A percentile compares a stretch with the other conserved stretches of the same genome.
phyloP scores from a whole-genome alignment of 2,797 vertebrate species.

The Parotocinclus haroldoi region DNA sequence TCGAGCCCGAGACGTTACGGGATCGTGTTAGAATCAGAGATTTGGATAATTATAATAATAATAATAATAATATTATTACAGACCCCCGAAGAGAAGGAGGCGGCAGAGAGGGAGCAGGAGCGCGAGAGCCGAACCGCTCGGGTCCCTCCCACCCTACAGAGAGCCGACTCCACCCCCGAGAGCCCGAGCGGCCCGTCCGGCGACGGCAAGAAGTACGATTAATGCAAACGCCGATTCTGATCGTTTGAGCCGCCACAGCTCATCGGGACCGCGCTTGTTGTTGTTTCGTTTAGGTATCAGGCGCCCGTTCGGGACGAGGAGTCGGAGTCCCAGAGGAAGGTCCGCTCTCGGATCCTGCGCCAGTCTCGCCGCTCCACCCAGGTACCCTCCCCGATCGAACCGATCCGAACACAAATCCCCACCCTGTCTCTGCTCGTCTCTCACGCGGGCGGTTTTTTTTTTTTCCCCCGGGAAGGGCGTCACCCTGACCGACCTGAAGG shows the following conservation, averaged over 20 bases:
- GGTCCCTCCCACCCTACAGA: conserved; percentile 72
- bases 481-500: conserved; percentile 85
- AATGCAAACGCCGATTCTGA: not conserved
- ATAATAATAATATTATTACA: conserved; percentile 36
- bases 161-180: conserved; percentile 54
- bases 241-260: not conserved
- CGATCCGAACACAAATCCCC: too few species aligned
- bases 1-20: too few species aligned
- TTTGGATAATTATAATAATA: too few species aligned
- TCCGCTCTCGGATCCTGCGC: conserved; percentile 84
- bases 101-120: conserved; percentile 65
- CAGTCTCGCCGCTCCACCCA: conserved; percentile 88
- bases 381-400: conserved; percentile 56
- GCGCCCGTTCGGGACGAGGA: conserved; percentile 86
- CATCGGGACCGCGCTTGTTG: not conserved
- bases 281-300: conserved; percentile 72
- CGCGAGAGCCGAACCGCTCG: conserved; percentile 66
- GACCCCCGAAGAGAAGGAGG: conserved; percentile 63
- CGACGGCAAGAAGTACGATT: conserved; percentile 69
- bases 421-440: too few species aligned
- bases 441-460: conserved; percentile 12
- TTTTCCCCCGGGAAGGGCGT: conserved; percentile 87
- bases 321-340: conserved; percentile 88
- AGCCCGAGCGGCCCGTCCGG: conserved; percentile 59
- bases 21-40: too few species aligned